phyloP scores from a whole-genome alignment of 30 jellyfish, hydroid and myxozoan genomes.

The Sanderia malayensis region DNA sequence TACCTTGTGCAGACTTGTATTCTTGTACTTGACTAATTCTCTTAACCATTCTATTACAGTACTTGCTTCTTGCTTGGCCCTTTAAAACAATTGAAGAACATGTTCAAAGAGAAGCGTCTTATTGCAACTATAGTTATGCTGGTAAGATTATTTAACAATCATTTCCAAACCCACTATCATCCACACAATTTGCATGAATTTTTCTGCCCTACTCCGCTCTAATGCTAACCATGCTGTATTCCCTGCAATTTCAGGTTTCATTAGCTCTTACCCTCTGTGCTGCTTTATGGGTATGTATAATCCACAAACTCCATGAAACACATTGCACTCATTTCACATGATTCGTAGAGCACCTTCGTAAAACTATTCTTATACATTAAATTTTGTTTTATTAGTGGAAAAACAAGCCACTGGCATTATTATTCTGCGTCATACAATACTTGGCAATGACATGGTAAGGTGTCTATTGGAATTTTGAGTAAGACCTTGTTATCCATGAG shows the following conservation, averaged over 20 bases:
- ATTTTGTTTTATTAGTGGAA: too few species aligned
- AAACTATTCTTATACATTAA: too few species aligned
- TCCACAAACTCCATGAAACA: too few species aligned
- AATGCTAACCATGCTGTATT: too few species aligned
- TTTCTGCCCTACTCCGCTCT: too few species aligned
- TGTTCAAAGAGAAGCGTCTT: slow-evolving; percentile 89
- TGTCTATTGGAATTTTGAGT: neutral
- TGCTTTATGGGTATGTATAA: slow-evolving; percentile 87
- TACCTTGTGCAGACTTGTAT: too few species aligned
- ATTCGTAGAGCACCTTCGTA: neutral
- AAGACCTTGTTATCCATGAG: neutral
- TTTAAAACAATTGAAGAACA: slow-evolving; percentile 72
- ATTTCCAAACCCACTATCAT: too few species aligned
- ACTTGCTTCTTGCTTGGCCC: slow-evolving; percentile 94
- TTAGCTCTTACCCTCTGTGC: slow-evolving; percentile 83
- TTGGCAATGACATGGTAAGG: slow-evolving; percentile 92
- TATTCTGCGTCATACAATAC: slow-evolving; percentile 80
- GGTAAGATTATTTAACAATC: too few species aligned
- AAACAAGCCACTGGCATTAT: slow-evolving; percentile 69
- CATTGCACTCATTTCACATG: too few species aligned
- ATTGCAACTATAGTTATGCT: slow-evolving; percentile 92
- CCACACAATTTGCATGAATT: too few species aligned
- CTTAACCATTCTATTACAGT: slow-evolving; percentile 24
- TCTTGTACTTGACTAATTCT: neutral
- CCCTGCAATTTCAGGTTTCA: slow-evolving; percentile 33